Percentiles rank a stretch among this genome's conserved stretches.
Conservation (phyloP, 2,797 vertebrate species). For the Pygocentrus nattereri region DNA sequence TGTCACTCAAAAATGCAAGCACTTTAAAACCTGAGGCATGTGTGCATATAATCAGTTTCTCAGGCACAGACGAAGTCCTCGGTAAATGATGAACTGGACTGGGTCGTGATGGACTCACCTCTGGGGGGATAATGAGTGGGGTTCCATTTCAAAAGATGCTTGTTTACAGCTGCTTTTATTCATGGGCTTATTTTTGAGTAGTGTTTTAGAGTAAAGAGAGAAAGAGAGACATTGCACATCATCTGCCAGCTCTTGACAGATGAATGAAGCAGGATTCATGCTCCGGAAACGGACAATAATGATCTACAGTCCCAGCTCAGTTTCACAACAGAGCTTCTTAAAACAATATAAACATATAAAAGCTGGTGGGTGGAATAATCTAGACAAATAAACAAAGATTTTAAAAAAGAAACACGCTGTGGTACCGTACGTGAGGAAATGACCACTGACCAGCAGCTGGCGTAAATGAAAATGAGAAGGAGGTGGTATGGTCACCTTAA, state of each 20-base stretch:
- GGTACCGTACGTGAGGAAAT: too few species aligned
- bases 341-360: not conserved
- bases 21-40: slow-evolving; percentile 9
- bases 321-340: not conserved
- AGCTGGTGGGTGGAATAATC: not conserved
- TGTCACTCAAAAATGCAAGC: slow-evolving; percentile 10
- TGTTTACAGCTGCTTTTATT: not conserved
- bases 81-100: slow-evolving; percentile 22
- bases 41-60: slow-evolving; percentile 18
- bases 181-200: not conserved
- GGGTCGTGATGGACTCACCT: not conserved
- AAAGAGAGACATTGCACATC: not conserved
- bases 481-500: too few species aligned
- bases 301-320: not conserved
- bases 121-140: not conserved
- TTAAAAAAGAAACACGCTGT: too few species aligned
- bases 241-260: not conserved
- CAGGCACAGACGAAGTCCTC: not conserved
- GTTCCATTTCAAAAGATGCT: not conserved
- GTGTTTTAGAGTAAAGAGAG: not conserved
- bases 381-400: too few species aligned
- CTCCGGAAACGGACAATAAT: not conserved
- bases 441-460: too few species aligned
- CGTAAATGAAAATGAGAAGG: too few species aligned
- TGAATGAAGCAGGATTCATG: not conserved